Percentiles rank a stretch among this genome's conserved stretches.
Evolutionary conservation across 1,140 invertebrate genomes (phyloP).

Genomic region (Drosophila sp.): DNA sequence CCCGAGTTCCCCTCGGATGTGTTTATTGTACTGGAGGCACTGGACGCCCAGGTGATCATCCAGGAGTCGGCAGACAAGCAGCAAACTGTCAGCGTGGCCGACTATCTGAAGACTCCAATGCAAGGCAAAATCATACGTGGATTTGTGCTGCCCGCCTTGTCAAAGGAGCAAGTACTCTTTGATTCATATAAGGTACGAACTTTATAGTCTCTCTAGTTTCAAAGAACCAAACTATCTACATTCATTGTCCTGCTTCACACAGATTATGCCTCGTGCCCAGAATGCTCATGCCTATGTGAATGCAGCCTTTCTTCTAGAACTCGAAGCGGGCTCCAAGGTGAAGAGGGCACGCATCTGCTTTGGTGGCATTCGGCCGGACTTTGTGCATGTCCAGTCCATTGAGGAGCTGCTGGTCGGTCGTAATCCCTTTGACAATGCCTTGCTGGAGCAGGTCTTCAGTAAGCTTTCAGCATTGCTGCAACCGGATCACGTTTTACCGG

Average conservation of each 20-base stretch:
- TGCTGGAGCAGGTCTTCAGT: conserved; percentile 86
- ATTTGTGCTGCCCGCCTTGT: conserved; percentile 62
- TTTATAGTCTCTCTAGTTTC: not conserved
- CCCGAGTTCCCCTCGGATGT: conserved; percentile 91
- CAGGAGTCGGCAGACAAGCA: conserved; percentile 44
- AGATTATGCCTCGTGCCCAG: conserved; percentile 92
- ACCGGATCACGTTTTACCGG: conserved; percentile 87
- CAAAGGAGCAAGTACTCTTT: conserved; percentile 55
- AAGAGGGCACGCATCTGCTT: conserved; percentile 85
- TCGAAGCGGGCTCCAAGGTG: conserved; percentile 83
- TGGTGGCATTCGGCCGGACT: conserved; percentile 89
- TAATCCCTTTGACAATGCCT: conserved; percentile 85
- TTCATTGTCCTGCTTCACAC: not conserved
- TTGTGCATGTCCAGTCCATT: conserved; percentile 89
- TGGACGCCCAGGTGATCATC: conserved; percentile 85
- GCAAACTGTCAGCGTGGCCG: conserved; percentile 52
- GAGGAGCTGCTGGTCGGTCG: conserved; percentile 88
- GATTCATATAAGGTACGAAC: conserved; percentile 86
- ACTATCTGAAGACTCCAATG: conserved; percentile 55
- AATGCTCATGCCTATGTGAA: conserved; percentile 94
- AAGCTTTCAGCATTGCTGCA: conserved; percentile 87
- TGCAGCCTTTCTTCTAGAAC: conserved; percentile 90
- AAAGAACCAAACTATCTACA: not conserved
- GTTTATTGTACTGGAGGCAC: conserved; percentile 89
- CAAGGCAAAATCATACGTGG: conserved; percentile 61